Conservation (phyloP, 2,888 invertebrate genomes). For the Tipula lateralis region DNA sequence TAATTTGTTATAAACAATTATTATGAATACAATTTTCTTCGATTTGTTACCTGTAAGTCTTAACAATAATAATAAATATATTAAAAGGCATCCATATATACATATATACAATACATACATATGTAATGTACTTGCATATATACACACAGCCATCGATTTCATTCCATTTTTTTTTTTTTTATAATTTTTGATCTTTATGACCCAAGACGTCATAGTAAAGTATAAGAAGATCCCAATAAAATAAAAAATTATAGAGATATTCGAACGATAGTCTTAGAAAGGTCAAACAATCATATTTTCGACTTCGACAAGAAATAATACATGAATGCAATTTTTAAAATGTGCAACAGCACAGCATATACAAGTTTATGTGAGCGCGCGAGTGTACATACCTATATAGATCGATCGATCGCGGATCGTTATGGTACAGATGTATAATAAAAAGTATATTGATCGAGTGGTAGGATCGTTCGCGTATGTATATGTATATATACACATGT, state of each 20-base stretch:
- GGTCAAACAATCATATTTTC: conserved; percentile 28
- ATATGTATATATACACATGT: not conserved
- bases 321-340: conserved; percentile 14
- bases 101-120: not conserved
- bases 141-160: not conserved
- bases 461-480: not conserved
- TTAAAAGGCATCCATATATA: conserved; percentile 20
- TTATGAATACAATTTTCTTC: conserved; percentile 26
- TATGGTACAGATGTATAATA: not conserved
- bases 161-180: not conserved
- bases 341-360: not conserved
- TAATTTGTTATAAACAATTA: conserved; percentile 29
- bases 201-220: conserved; percentile 27
- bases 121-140: not conserved
- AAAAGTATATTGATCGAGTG: not conserved
- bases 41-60: conserved; percentile 27
- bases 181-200: conserved; percentile 27
- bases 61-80: conserved; percentile 28
- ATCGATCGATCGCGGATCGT: conserved; percentile 15
- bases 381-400: not conserved
- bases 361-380: not conserved
- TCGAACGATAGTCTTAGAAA: conserved; percentile 25
- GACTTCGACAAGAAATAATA: conserved; percentile 29
- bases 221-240: not conserved
- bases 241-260: conserved; percentile 11